A percentile compares a stretch with the other conserved stretches of the same genome.
Conservation (phyloP, 1,140 invertebrate species). For the Zaprionus africanus region DNA sequence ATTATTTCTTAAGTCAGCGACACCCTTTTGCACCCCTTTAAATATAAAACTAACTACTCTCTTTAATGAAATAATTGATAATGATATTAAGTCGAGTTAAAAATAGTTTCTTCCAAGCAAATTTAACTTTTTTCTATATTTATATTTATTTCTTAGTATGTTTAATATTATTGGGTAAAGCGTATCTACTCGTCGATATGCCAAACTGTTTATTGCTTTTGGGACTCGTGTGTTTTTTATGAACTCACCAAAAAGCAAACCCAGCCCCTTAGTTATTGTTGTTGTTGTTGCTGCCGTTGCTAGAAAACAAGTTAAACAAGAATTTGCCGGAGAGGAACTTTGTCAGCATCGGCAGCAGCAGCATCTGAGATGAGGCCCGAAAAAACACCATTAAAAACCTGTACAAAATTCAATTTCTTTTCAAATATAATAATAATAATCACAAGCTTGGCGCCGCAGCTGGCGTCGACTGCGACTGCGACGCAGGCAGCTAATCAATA, state of each 20-base stretch:
- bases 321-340: slow-evolving; percentile 24
- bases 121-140: background rate
- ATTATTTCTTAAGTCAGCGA: background rate
- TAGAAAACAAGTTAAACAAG: slow-evolving; percentile 65
- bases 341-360: background rate
- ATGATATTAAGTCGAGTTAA: no score
- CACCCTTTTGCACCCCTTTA: background rate
- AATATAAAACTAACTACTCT: background rate
- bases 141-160: background rate
- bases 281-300: background rate
- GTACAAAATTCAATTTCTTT: slow-evolving; percentile 56
- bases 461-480: background rate
- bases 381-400: slow-evolving; percentile 39
- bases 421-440: slow-evolving; percentile 30
- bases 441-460: slow-evolving; percentile 9
- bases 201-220: background rate
- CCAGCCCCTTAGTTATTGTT: slow-evolving; percentile 16
- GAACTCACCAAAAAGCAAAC: slow-evolving; percentile 45
- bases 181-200: background rate
- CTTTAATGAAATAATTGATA: no score
- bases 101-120: no score
- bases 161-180: background rate
- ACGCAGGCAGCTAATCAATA: slow-evolving; percentile 53
- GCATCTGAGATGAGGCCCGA: slow-evolving; percentile 4
- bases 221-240: slow-evolving; percentile 13